phyloP scores from a whole-genome alignment of 2,113 vertebrate species.

The Callospermophilus lateralis region DNA sequence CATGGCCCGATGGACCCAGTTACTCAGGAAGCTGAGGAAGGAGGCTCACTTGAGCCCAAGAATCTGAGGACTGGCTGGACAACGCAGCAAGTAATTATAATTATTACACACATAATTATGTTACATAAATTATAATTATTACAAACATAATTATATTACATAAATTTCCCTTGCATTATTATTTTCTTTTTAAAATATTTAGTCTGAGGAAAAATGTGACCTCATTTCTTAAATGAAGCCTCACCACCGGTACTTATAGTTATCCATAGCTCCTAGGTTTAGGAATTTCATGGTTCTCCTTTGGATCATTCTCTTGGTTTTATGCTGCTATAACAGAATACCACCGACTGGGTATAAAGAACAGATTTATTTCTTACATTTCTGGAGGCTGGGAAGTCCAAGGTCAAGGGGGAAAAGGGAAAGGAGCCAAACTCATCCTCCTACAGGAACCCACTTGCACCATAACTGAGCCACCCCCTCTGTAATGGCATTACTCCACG shows the following conservation, averaged over 20 bases:
- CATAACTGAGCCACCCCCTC: too few relatives aligned
- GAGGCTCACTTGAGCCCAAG: too few relatives aligned
- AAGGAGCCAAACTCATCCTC: not conserved
- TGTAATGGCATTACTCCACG: not conserved
- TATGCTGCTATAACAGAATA: not conserved
- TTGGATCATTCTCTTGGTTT: not conserved
- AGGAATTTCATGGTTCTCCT: not conserved
- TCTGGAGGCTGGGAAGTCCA: not conserved
- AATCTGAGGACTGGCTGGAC: not conserved
- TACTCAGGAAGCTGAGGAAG: not conserved
- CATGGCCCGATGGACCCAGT: not conserved
- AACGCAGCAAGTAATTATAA: not conserved
- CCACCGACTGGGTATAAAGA: not conserved
- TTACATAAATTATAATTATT: not conserved
- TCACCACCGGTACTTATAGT: too few relatives aligned
- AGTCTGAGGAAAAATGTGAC: not conserved
- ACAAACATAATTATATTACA: not conserved
- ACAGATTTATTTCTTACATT: not conserved
- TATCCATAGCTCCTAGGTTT: not conserved
- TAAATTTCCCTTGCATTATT: not conserved
- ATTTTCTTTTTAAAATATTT: not conserved
- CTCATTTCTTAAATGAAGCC: not conserved
- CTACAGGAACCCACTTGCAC: not conserved
- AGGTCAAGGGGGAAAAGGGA: too few relatives aligned
- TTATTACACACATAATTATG: too few relatives aligned